phyloP scores from a whole-genome alignment of 2,888 invertebrate genomes.

The Netelia inedita region DNA sequence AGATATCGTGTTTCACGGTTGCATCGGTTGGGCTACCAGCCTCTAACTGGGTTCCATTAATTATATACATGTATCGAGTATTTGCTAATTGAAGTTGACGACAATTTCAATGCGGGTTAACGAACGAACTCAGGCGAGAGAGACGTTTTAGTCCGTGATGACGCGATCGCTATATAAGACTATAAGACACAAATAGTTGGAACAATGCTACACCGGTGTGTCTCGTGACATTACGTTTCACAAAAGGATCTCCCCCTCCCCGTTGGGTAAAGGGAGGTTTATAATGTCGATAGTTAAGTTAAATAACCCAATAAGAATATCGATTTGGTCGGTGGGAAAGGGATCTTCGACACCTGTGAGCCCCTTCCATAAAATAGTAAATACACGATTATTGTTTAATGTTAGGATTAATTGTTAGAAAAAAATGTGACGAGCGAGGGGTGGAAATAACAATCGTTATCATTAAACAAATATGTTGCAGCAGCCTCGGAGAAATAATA shows the following conservation, averaged over 20 bases:
- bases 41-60: constrained; percentile 37
- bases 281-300: constrained; percentile 3
- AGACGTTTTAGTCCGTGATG: constrained; percentile 46
- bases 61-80: constrained; percentile 19
- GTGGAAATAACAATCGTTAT: background rate
- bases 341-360: background rate
- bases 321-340: background rate
- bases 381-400: background rate
- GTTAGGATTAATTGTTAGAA: background rate
- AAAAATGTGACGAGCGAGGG: background rate
- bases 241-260: background rate
- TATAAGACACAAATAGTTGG: constrained; percentile 8
- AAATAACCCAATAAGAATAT: background rate
- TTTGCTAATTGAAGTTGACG: constrained; percentile 37
- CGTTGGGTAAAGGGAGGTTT: background rate
- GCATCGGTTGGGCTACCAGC: constrained; percentile 60
- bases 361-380: constrained; percentile 6
- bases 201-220: background rate
- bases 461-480: background rate
- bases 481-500: background rate
- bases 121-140: constrained; percentile 53
- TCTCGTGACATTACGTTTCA: background rate
- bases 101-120: constrained; percentile 59
- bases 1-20: constrained; percentile 70
- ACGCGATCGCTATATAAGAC: constrained; percentile 3